Conservation (phyloP, 2,797 vertebrate species). For the Lophius americanus region DNA sequence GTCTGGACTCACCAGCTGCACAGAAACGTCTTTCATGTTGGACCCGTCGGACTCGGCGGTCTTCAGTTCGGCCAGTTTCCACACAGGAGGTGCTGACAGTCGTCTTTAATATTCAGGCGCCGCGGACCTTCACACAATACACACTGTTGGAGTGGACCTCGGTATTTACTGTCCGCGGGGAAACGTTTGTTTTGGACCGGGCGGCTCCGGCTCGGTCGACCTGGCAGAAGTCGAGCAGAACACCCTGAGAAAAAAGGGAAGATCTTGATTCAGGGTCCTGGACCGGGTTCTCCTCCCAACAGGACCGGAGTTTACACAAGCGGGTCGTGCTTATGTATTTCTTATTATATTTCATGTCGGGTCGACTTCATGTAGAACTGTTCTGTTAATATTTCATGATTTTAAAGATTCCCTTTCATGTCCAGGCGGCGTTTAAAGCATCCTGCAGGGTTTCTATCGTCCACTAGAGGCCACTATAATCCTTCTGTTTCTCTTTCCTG, state of each 20-base stretch:
- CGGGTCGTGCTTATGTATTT: background rate
- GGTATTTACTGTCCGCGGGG: conserved; percentile 57
- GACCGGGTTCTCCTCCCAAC: background rate
- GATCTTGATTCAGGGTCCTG: conserved; percentile 6
- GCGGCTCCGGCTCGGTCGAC: conserved; percentile 24
- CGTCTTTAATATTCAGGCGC: conserved; percentile 36
- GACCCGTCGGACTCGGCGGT: background rate
- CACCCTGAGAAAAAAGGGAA: conserved; percentile 36
- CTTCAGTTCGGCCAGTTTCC: too few species aligned
- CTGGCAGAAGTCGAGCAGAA: conserved; percentile 21
- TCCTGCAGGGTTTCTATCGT: conserved; percentile 17
- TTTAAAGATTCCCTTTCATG: too few species aligned
- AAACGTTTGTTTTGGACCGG: conserved; percentile 53
- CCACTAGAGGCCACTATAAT: conserved; percentile 58
- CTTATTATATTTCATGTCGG: background rate
- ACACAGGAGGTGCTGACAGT: conserved; percentile 20
- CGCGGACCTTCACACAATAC: conserved; percentile 15
- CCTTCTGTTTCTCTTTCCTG: conserved; percentile 8
- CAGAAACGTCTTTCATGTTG: conserved; percentile 19
- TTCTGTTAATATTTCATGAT: background rate
- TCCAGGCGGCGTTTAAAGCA: background rate
- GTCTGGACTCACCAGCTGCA: background rate
- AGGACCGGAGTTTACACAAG: conserved; percentile 15
- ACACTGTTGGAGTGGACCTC: conserved; percentile 28
- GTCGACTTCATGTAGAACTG: background rate